These are phyloP conservation scores for Anadara kagoshimensis DNA, from an alignment of 1,140 invertebrate genomes.

Conservation along the genomic window DNA sequence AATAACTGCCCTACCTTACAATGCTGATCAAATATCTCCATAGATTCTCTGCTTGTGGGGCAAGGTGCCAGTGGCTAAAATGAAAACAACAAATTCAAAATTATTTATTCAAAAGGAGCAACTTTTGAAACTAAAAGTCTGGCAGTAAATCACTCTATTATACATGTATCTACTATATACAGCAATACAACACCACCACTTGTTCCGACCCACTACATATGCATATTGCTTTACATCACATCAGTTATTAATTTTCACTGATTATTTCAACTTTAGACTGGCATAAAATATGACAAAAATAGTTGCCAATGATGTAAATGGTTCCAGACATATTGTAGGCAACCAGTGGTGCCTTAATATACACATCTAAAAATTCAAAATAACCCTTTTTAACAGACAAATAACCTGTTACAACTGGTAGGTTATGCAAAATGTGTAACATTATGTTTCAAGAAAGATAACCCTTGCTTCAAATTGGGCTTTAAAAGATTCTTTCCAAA, in stretches of 20 bases:
- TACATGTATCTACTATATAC: too few relatives aligned
- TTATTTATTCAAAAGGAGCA: too few relatives aligned
- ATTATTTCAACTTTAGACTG: too few relatives aligned
- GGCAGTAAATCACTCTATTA: not conserved
- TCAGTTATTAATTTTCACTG: too few relatives aligned
- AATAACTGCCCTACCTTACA: conserved; percentile 78
- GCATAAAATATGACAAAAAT: not conserved
- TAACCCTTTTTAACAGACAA: too few relatives aligned
- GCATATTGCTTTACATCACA: too few relatives aligned
- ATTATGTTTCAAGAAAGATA: not conserved
- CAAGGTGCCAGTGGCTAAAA: conserved; percentile 87
- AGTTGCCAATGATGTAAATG: not conserved
- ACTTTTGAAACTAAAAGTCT: not conserved
- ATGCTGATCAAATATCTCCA: conserved; percentile 89
- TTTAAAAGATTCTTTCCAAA: too few relatives aligned
- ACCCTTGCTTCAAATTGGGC: not conserved
- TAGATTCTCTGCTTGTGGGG: conserved; percentile 83
- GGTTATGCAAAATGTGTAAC: too few relatives aligned
- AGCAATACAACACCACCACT: too few relatives aligned
- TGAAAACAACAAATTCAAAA: not conserved
- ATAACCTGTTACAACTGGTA: too few relatives aligned
- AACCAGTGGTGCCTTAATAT: too few relatives aligned
- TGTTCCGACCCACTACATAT: too few relatives aligned
- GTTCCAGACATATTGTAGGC: not conserved
- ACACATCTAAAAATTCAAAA: not conserved